Conservation (phyloP, 2,888 invertebrate species). For the Platerodrilus igneus region DNA sequence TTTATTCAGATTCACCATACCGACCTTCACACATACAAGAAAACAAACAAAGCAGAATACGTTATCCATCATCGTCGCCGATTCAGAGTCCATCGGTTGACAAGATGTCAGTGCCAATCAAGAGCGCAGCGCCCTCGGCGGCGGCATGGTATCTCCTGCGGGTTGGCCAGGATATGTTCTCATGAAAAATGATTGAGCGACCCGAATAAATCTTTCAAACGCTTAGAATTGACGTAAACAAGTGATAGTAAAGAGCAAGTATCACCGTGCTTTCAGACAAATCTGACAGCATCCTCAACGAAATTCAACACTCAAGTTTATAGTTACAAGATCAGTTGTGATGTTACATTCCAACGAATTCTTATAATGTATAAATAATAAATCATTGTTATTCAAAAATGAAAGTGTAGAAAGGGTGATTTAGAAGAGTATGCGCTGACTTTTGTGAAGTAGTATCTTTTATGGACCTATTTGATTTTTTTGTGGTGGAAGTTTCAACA, state of each 20-base stretch:
- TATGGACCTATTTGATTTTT: no score
- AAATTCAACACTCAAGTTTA: conserved; percentile 22
- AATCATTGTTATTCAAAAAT: no score
- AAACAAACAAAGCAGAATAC: no score
- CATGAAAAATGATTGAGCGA: conserved; percentile 38
- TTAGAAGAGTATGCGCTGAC: no score
- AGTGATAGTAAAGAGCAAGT: conserved; percentile 35
- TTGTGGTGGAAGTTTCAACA: no score
- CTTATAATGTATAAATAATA: no score
- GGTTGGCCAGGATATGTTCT: conserved; percentile 25
- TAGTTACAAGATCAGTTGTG: conserved; percentile 24
- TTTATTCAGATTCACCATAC: no score
- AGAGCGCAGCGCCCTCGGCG: conserved; percentile 30
- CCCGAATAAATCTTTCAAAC: conserved; percentile 38
- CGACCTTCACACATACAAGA: no score
- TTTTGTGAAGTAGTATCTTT: no score
- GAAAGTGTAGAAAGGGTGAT: no score
- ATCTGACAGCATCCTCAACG: conserved; percentile 36
- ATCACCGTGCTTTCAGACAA: conserved; percentile 36
- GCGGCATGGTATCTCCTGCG: conserved; percentile 23
- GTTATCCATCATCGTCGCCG: no score
- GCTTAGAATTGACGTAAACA: conserved; percentile 37
- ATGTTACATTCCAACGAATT: conserved; percentile 20
- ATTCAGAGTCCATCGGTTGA: conserved; percentile 36
- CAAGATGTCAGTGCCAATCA: conserved; percentile 42